Percentiles rank a stretch among this genome's conserved stretches.
phyloP scores from a whole-genome alignment of 64 coral and sea anemone genomes.

The Stichodactyla helianthus region DNA sequence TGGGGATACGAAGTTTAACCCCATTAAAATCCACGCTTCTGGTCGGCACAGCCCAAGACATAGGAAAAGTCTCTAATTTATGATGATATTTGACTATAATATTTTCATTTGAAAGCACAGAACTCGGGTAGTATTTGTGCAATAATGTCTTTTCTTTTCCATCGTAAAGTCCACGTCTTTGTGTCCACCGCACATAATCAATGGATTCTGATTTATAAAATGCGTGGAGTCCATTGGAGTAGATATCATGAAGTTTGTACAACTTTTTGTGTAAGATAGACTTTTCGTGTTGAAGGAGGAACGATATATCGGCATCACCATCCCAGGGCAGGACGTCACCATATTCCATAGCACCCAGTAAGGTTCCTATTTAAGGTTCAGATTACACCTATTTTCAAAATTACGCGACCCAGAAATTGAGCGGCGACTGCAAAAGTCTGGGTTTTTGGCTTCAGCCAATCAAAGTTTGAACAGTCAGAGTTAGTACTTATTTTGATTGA shows the following conservation, averaged over 20 bases:
- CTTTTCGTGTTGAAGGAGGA: constrained; percentile 13
- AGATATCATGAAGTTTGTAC: constrained; percentile 22
- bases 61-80: constrained; percentile 49
- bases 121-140: constrained; percentile 67
- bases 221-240: constrained; percentile 53
- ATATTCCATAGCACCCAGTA: constrained; percentile 63
- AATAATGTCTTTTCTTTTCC: constrained; percentile 51
- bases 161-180: constrained; percentile 14
- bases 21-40: constrained; percentile 73
- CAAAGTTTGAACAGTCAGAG: too few species aligned
- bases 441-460: too few species aligned
- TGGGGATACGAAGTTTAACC: constrained; percentile 52
- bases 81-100: constrained; percentile 55
- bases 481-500: too few species aligned
- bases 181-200: constrained; percentile 72
- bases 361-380: constrained; percentile 47
- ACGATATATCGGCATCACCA: constrained; percentile 83
- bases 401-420: too few species aligned
- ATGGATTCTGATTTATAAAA: constrained; percentile 29
- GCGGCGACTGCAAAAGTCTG: too few species aligned
- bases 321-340: constrained; percentile 75
- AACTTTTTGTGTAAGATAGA: constrained; percentile 26
- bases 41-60: constrained; percentile 47
- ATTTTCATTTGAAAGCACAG: constrained; percentile 41
- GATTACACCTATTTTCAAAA: not conserved